These are phyloP conservation scores for Gambusia yucatana DNA, from an alignment of 2,797 vertebrate species.

Conservation along the genomic window DNA sequence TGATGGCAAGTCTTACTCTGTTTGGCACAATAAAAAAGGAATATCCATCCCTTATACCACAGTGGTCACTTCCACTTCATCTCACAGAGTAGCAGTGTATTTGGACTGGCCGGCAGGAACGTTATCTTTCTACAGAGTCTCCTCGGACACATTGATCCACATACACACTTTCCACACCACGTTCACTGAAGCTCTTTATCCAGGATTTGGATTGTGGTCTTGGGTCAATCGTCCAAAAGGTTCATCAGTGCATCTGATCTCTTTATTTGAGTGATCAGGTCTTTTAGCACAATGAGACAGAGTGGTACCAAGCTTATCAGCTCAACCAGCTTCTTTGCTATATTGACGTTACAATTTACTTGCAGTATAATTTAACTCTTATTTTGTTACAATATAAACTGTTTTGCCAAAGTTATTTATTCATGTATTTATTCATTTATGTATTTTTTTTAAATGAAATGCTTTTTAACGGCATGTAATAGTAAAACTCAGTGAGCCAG, in stretches of 20 bases:
- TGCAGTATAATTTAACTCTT: neutral
- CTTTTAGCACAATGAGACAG: neutral
- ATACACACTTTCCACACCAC: constrained; percentile 33
- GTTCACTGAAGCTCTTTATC: constrained; percentile 25
- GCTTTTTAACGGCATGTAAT: neutral
- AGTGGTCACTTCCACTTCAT: neutral
- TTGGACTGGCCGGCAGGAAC: constrained; percentile 8
- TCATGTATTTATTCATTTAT: neutral
- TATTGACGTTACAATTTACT: neutral
- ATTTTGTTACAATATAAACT: neutral
- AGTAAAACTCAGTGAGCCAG: neutral
- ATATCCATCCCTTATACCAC: constrained; percentile 2
- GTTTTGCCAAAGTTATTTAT: neutral
- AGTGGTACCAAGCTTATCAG: neutral
- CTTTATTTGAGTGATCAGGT: neutral
- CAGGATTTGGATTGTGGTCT: constrained; percentile 33
- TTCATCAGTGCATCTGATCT: constrained; percentile 6
- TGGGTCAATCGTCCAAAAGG: constrained; percentile 6
- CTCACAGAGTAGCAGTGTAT: constrained; percentile 15
- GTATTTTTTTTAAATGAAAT: neutral
- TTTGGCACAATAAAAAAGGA: constrained; percentile 26
- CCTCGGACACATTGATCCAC: constrained; percentile 16
- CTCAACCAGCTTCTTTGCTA: neutral
- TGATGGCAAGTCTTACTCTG: neutral
- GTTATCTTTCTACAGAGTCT: constrained; percentile 32